These are phyloP conservation scores for Camponotus vicinus DNA, from an alignment of 1,140 invertebrate species.

Conservation along the genomic window DNA sequence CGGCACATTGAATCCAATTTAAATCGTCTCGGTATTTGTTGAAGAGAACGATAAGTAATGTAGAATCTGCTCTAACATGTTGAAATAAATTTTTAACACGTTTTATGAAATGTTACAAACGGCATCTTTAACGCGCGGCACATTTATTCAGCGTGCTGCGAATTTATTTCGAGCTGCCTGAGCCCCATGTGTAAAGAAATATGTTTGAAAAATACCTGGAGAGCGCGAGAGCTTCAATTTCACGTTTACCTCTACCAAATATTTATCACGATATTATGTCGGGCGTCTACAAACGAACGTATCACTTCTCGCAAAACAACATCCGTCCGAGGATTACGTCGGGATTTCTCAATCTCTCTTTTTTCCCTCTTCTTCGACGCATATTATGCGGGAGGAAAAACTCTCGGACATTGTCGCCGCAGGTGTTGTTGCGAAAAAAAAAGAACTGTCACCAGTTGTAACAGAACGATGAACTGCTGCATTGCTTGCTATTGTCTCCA, in stretches of 20 bases:
- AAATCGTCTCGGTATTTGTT: background rate
- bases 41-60: background rate
- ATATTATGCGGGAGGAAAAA: slow-evolving; percentile 1
- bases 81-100: slow-evolving; percentile 46
- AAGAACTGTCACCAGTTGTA: slow-evolving; percentile 3
- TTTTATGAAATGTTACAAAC: slow-evolving; percentile 38
- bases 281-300: slow-evolving; percentile 2
- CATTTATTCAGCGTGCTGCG: slow-evolving; percentile 17
- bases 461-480: slow-evolving; percentile 16
- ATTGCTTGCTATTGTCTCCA: slow-evolving; percentile 46
- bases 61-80: slow-evolving; percentile 6
- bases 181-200: slow-evolving; percentile 33
- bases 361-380: background rate
- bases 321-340: slow-evolving; percentile 11
- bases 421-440: slow-evolving; percentile 16
- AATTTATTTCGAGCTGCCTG: slow-evolving; percentile 36
- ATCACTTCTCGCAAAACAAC: slow-evolving; percentile 12
- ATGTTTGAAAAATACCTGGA: slow-evolving; percentile 45
- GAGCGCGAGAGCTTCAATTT: slow-evolving; percentile 44
- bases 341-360: background rate
- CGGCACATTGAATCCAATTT: background rate
- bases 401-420: slow-evolving; percentile 30
- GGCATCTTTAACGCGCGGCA: slow-evolving; percentile 23
- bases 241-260: slow-evolving; percentile 50
- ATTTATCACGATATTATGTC: slow-evolving; percentile 36